Conservation (phyloP, 2,888 invertebrate species). For the Phytoseiulus persimilis region DNA sequence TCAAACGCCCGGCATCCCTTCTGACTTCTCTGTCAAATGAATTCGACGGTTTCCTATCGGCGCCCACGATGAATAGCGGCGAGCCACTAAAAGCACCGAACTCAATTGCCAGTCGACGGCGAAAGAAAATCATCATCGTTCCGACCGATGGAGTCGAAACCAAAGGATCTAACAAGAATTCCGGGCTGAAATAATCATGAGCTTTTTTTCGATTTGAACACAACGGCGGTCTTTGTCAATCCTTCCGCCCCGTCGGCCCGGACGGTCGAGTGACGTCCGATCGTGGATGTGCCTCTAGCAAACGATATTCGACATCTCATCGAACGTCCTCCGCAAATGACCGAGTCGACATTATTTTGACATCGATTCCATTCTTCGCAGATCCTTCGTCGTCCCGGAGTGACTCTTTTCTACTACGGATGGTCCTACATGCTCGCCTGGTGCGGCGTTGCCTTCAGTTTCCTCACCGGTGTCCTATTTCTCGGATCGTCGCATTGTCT, state of each 20-base stretch:
- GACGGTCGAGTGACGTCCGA: neutral
- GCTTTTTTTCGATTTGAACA: neutral
- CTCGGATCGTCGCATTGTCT: conserved; percentile 89
- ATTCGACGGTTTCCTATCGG: neutral
- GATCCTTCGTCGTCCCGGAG: conserved; percentile 46
- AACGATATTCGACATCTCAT: neutral
- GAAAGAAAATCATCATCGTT: neutral
- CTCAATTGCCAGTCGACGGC: neutral
- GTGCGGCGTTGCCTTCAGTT: conserved; percentile 85
- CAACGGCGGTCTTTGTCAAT: neutral
- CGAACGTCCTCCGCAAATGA: neutral
- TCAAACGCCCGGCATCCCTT: neutral
- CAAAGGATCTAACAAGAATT: neutral
- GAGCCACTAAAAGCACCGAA: neutral
- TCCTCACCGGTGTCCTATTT: conserved; percentile 81
- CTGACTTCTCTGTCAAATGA: neutral
- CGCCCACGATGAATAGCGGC: neutral
- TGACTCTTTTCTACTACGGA: conserved; percentile 60
- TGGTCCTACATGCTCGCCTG: conserved; percentile 96
- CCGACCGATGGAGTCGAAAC: neutral
- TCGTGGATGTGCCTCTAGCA: neutral
- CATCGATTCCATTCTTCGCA: conserved; percentile 39
- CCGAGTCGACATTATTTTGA: neutral
- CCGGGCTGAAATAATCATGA: neutral
- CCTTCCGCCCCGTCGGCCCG: neutral